These are phyloP conservation scores for Pogonus chalceus DNA, from an alignment of 1,140 invertebrate genomes.

Conservation along the genomic window DNA sequence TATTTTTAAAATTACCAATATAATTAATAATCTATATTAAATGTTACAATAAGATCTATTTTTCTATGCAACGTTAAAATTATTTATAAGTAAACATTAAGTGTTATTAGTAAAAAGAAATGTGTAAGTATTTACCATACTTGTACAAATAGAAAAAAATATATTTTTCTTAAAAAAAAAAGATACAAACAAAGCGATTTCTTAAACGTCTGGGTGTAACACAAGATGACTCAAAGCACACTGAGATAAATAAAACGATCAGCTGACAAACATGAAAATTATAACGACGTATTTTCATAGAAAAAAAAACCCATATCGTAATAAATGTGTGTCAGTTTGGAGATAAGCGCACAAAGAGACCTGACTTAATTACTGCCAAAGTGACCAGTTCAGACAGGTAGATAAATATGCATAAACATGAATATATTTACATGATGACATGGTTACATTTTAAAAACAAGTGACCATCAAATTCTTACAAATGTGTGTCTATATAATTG, in stretches of 20 bases:
- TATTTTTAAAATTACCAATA: no score
- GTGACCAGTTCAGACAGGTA: neutral
- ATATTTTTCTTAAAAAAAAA: no score
- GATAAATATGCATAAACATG: neutral
- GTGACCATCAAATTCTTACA: neutral
- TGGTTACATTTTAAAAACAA: neutral
- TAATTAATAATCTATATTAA: no score
- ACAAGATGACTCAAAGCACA: neutral
- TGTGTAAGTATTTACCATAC: no score
- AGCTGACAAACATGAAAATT: neutral
- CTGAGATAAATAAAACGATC: neutral
- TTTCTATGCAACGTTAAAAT: no score
- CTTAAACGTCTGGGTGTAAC: neutral
- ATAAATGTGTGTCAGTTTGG: neutral
- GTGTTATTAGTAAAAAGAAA: no score
- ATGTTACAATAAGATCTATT: no score
- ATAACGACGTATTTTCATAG: neutral
- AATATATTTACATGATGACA: neutral
- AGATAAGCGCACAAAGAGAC: neutral
- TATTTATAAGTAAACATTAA: no score
- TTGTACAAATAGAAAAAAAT: no score
- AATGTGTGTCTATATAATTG: no score
- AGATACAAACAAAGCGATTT: neutral
- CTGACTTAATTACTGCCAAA: no score
- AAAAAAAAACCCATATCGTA: neutral